Evolutionary conservation across 2,113 vertebrate species (phyloP).

Genomic region (Formicarius rufipectus): DNA sequence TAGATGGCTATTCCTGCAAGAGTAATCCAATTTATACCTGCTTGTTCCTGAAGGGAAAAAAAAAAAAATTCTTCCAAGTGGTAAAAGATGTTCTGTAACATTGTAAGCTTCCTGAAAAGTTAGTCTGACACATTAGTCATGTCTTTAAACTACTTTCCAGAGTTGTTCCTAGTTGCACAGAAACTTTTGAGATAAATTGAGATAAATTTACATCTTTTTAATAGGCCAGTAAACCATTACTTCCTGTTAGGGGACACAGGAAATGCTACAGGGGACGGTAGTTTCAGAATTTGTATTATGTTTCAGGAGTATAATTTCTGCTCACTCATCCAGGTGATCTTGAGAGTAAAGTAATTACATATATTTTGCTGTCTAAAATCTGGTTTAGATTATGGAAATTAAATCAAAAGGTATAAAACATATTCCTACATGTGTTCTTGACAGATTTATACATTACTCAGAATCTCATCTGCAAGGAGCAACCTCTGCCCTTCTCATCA

Average conservation of each 20-base stretch:
- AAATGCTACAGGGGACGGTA: neutral
- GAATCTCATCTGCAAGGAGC: neutral
- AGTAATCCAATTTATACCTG: neutral
- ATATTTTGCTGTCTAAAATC: neutral
- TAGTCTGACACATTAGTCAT: no score
- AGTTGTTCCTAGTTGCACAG: neutral
- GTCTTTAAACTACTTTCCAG: neutral
- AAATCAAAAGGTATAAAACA: neutral
- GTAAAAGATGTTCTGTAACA: neutral
- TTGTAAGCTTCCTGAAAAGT: neutral
- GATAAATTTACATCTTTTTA: neutral
- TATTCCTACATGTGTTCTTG: neutral
- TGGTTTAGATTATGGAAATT: neutral
- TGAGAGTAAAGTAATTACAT: neutral
- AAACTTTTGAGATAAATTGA: neutral
- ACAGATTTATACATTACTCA: neutral
- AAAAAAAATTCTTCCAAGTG: neutral
- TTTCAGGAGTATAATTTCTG: neutral
- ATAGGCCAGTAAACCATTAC: neutral
- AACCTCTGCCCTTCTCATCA: neutral
- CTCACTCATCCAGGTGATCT: neutral
- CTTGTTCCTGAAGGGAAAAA: neutral
- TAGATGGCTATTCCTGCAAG: neutral
- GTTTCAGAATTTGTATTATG: neutral
- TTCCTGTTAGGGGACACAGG: neutral